Percentiles rank a stretch among this genome's conserved stretches.
Conservation (phyloP, 2,888 invertebrate species). For the Drosophila monieri region DNA sequence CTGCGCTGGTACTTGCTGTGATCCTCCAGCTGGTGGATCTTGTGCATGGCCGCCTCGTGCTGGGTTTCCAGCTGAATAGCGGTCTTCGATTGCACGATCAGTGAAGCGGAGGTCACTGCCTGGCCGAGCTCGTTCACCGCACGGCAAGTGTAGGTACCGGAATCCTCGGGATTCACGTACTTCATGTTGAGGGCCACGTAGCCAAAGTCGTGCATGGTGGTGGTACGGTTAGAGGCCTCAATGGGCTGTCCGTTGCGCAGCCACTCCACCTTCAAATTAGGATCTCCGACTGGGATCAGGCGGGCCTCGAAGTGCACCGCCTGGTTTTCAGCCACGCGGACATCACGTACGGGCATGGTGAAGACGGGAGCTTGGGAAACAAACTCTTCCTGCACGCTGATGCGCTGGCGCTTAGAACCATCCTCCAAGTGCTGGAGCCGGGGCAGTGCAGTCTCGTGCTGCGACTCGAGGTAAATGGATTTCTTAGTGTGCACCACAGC, state of each 20-base stretch:
- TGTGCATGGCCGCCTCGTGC: conserved; percentile 94
- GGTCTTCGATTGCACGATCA: conserved; percentile 95
- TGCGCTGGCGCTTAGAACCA: conserved; percentile 89
- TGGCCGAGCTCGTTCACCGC: conserved; percentile 96
- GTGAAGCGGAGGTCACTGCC: conserved; percentile 96
- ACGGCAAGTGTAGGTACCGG: conserved; percentile 97
- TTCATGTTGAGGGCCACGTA: conserved; percentile 98
- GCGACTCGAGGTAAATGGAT: conserved; percentile 93
- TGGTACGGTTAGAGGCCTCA: conserved; percentile 95
- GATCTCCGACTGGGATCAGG: conserved; percentile 96
- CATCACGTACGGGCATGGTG: conserved; percentile 94
- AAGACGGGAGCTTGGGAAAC: conserved; percentile 95
- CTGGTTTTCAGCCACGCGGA: conserved; percentile 94
- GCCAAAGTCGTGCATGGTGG: conserved; percentile 98
- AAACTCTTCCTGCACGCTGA: conserved; percentile 90
- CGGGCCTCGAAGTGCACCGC: conserved; percentile 97
- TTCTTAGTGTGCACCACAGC: conserved; percentile 93
- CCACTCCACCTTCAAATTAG: conserved; percentile 97
- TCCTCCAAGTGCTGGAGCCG: conserved; percentile 93
- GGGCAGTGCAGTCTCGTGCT: conserved; percentile 93
- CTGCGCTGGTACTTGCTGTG: conserved; percentile 90
- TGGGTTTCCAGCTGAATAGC: conserved; percentile 94
- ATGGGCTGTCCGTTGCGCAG: conserved; percentile 95
- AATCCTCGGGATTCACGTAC: conserved; percentile 97
- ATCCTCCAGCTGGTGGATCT: conserved; percentile 94